Base-by-base conservation (phyloP, 1,140 invertebrate genomes). In the honey bee (Apis mellifera) region DNA sequence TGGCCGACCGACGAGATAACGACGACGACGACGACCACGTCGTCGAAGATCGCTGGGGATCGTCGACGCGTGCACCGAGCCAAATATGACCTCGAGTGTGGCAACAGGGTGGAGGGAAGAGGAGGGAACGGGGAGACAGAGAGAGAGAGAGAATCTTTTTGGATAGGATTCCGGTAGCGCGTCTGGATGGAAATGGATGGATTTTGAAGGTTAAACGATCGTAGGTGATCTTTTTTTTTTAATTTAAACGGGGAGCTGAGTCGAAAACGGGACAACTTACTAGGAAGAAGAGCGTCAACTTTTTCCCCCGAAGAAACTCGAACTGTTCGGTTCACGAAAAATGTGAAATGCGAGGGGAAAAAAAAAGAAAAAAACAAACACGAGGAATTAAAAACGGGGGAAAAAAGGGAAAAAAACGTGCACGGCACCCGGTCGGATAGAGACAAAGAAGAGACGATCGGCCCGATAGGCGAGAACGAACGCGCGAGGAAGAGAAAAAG, bases 371-470 rank as follows among this genome's bases (percentile, higher is more conserved):
- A 42, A 71, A 26, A n/a, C 21, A 15, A 8, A 55, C 50, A 23
- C 70, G 42, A 13, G 42, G 17, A 15, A 21, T 42, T 42, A 48
- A 13, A 21, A 23, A 21, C 9, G 69, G 26, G 9, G 1, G 9
- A 19, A 17, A 50, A 54, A n/a, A 2, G 9, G 54, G 19, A 32
- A 19, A 71, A 17, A 42, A 48, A 50, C 9, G 26, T 54, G 15
- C 7, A 55, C 17, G 11, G 12, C 65, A n/a, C 23, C 26, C 60
- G 60, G 50, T 23, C 73, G 71, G 19, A 42, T 17, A 19, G 23
- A 19, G 74, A 84, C 83, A 72, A 74, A 85, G 69, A 59, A 78
- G 64, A 50, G 64, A 62, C 42, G 50, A 84, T 52, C 60, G 74
- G 55, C 23, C 23, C 78, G 42, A 60, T 66, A 26, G 60, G 19